Evolutionary conservation across 2,797 vertebrate species (phyloP).

Genomic region (Premnoplex brunnescens): DNA sequence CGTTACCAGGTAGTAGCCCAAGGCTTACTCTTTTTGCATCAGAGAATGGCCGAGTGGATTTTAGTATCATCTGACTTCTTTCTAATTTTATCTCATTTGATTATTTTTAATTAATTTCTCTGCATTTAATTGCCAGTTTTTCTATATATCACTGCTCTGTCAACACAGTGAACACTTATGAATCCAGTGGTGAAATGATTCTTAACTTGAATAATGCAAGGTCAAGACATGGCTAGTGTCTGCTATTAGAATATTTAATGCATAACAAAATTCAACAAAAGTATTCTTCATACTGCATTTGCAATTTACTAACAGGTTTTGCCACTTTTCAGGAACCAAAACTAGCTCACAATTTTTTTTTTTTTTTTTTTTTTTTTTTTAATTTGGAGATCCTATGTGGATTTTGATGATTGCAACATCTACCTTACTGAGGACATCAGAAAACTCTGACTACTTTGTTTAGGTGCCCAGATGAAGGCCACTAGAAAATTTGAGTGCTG

Average conservation of each 20-base stretch:
- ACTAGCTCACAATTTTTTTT: background rate
- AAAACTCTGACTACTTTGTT: background rate
- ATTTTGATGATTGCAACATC: background rate
- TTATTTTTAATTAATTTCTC: background rate
- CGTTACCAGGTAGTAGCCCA: background rate
- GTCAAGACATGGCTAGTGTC: background rate
- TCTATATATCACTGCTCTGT: background rate
- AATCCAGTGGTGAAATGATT: background rate
- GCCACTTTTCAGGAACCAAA: background rate
- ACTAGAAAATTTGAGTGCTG: background rate
- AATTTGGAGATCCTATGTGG: background rate
- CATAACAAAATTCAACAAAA: background rate
- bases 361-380: background rate
- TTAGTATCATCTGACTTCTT: background rate
- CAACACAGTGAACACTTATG: background rate
- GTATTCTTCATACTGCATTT: background rate
- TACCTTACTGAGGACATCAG: background rate
- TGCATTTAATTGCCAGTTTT: background rate
- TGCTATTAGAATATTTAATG: background rate
- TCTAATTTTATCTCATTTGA: background rate
- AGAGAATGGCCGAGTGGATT: background rate
- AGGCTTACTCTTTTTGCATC: background rate
- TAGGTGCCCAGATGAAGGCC: background rate
- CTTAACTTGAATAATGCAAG: background rate
- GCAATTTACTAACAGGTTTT: background rate